Conservation (phyloP, 1,140 invertebrate genomes). For the Calephelis virginiensis region DNA sequence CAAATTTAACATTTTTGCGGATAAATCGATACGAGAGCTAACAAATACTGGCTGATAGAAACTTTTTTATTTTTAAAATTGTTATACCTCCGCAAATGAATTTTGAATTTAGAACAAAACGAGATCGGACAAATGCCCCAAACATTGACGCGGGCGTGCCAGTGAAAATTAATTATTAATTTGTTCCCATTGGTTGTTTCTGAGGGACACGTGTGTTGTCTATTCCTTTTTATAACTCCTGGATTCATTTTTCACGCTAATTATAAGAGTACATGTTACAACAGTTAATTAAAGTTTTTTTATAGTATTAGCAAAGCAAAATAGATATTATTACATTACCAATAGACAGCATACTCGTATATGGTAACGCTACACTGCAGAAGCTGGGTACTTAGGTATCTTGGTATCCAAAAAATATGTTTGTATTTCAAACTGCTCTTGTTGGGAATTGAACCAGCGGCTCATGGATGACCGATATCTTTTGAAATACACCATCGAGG, state of each 20-base stretch:
- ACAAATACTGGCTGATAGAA: conserved; percentile 21
- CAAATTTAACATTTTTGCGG: no score
- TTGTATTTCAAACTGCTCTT: no score
- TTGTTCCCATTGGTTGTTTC: conserved; percentile 51
- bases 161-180: conserved; percentile 71
- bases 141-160: conserved; percentile 44
- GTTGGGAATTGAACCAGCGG: no score
- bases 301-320: no score
- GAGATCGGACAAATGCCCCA: conserved; percentile 59
- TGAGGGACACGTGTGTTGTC: conserved; percentile 48
- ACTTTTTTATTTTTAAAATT: conserved; percentile 59
- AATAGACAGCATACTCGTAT: no score
- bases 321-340: no score
- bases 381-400: no score
- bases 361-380: no score
- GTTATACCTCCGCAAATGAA: conserved; percentile 38
- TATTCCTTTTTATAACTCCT: conserved; percentile 52
- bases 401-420: no score
- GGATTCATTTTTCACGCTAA: conserved; percentile 55
- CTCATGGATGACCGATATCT: no score
- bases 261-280: conserved; percentile 28
- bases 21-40: no score
- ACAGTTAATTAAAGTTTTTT: background rate
- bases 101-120: conserved; percentile 71
- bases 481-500: no score